A percentile compares a stretch with the other conserved stretches of the same genome.
Evolutionary conservation across 1,140 invertebrate genomes (phyloP).

Genomic region (Ephestia elutella): DNA sequence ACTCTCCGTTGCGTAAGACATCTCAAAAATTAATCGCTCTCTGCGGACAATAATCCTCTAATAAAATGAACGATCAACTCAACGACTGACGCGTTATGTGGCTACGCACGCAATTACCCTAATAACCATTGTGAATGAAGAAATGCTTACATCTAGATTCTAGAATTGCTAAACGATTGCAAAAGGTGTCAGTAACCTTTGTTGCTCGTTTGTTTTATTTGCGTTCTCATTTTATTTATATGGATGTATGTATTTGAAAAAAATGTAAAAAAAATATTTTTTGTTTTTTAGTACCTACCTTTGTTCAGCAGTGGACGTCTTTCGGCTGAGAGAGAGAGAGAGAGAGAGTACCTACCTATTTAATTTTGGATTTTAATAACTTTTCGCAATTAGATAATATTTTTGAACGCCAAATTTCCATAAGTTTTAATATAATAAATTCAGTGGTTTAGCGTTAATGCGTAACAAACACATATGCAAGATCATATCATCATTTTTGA

Average conservation of each 20-base stretch:
- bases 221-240: not conserved
- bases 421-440: no score
- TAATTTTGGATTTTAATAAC: no score
- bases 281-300: no score
- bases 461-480: no score
- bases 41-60: slow-evolving; percentile 1
- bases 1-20: slow-evolving; percentile 55
- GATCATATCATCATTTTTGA: no score
- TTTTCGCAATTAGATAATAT: no score
- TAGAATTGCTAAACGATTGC: slow-evolving; percentile 7
- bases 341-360: no score
- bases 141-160: slow-evolving; percentile 7
- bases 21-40: slow-evolving; percentile 21
- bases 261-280: no score
- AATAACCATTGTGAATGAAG: slow-evolving; percentile 1
- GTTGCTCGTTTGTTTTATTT: not conserved
- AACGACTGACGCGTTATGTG: not conserved
- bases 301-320: no score
- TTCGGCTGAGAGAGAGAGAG: no score
- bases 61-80: not conserved
- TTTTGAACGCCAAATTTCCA: no score
- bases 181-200: slow-evolving; percentile 3
- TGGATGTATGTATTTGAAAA: not conserved
- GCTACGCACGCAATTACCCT: not conserved
- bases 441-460: no score